Evolutionary conservation across 2,888 invertebrate species (phyloP).

Genomic region (Nomada ruficornis): DNA sequence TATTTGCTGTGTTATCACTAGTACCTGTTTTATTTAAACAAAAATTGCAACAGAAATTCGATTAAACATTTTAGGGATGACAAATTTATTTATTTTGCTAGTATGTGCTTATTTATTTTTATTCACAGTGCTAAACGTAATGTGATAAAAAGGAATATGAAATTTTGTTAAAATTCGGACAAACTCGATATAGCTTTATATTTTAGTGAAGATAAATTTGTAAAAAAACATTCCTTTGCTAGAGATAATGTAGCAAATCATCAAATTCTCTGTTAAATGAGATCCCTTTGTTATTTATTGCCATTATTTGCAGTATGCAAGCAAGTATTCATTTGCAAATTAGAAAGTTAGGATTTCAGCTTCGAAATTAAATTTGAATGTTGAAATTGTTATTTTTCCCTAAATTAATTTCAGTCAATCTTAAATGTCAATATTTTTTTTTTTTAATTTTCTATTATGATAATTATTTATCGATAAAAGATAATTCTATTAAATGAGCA

Average conservation of each 20-base stretch:
- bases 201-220: no score
- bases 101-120: constrained; percentile 11
- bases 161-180: background rate
- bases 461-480: constrained; percentile 5
- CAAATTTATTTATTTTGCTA: constrained; percentile 33
- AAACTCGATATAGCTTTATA: background rate
- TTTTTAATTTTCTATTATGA: background rate
- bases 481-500: constrained; percentile 20
- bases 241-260: background rate
- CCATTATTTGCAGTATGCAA: background rate
- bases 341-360: background rate
- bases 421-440: background rate
- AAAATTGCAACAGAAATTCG: constrained; percentile 91
- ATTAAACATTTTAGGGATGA: constrained; percentile 84
- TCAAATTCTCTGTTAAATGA: background rate
- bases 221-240: constrained; percentile 18
- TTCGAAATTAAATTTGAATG: background rate
- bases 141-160: background rate
- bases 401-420: background rate
- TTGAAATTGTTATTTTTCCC: background rate
- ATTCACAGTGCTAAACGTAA: constrained; percentile 1
- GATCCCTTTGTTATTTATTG: background rate
- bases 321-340: no score
- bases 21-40: constrained; percentile 95
- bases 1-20: constrained; percentile 93